Evolutionary conservation across 2,888 invertebrate species (phyloP).

Genomic region (Xylota sylvarum): DNA sequence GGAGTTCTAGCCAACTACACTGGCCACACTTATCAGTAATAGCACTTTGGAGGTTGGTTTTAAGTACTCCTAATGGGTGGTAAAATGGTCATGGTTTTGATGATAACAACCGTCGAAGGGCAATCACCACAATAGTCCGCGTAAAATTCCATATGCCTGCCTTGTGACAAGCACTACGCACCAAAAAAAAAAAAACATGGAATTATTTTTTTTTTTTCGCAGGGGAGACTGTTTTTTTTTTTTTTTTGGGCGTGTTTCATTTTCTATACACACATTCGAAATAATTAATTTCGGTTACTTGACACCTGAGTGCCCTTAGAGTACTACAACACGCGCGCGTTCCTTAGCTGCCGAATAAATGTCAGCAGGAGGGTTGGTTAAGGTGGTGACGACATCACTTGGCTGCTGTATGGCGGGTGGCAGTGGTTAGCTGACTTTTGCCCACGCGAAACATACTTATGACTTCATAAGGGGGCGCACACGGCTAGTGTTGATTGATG

Average conservation of each 20-base stretch:
- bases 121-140: slow-evolving; percentile 63
- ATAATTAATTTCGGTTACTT: slow-evolving; percentile 76
- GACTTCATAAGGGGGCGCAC: slow-evolving; percentile 65
- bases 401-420: slow-evolving; percentile 17
- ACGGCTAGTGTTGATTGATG: slow-evolving; percentile 69
- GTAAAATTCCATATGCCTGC: slow-evolving; percentile 45
- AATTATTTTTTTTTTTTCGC: slow-evolving; percentile 13
- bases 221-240: slow-evolving; percentile 22
- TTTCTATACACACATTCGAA: slow-evolving; percentile 60
- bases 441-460: slow-evolving; percentile 54
- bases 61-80: slow-evolving; percentile 69
- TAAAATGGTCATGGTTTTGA: slow-evolving; percentile 70
- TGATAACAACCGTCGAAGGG: slow-evolving; percentile 63
- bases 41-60: slow-evolving; percentile 50
- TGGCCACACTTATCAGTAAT: slow-evolving; percentile 57
- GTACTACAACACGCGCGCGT: slow-evolving; percentile 65
- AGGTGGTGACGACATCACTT: slow-evolving; percentile 64
- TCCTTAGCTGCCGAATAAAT: slow-evolving; percentile 54
- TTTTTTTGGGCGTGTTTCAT: slow-evolving; percentile 61
- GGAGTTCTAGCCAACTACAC: slow-evolving; percentile 5
- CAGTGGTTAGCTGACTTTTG: slow-evolving; percentile 28
- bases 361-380: slow-evolving; percentile 34
- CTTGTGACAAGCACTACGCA: slow-evolving; percentile 19
- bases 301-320: slow-evolving; percentile 74
- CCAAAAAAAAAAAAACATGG: not conserved